A percentile compares a stretch with the other conserved stretches of the same genome.
phyloP scores from a whole-genome alignment of 2,113 vertebrate genomes.

The Xiphophorus couchianus region DNA sequence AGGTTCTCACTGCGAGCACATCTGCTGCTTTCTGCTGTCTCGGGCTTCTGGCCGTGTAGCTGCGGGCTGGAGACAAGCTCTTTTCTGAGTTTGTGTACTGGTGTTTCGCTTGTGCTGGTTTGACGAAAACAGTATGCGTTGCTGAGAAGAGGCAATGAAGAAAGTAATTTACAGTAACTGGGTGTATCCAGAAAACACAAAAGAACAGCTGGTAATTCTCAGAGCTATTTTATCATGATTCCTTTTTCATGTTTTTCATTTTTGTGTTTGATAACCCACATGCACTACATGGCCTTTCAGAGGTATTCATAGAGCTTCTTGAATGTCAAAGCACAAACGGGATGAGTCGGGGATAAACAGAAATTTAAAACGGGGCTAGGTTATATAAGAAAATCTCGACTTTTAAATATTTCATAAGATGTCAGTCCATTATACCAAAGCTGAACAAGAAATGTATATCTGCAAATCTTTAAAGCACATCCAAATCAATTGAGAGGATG shows the following conservation, averaged over 20 bases:
- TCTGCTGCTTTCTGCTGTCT: conserved; percentile 48
- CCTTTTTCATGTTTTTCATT: not conserved
- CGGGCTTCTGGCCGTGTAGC: conserved; percentile 47
- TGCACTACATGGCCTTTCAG: not conserved
- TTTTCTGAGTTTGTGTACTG: conserved; percentile 9
- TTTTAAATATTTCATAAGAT: too few species aligned
- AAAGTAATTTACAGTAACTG: conserved; percentile 9
- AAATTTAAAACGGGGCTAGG: not conserved
- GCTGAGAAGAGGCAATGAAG: conserved; percentile 20
- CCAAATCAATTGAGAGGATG: too few species aligned
- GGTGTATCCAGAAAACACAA: not conserved
- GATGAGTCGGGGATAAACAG: not conserved
- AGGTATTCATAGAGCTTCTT: not conserved
- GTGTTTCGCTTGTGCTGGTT: not conserved
- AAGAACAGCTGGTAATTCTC: too few species aligned
- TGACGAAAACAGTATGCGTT: not conserved
- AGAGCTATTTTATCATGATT: too few species aligned
- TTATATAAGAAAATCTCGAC: not conserved
- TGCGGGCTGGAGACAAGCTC: conserved; percentile 56
- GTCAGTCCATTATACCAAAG: too few species aligned
- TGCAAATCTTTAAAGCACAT: too few species aligned
- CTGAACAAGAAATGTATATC: too few species aligned
- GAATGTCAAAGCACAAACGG: too few species aligned
- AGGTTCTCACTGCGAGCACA: conserved; percentile 33
- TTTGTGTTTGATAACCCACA: not conserved